A percentile compares a stretch with the other conserved stretches of the same genome.
phyloP scores from a whole-genome alignment of 2,797 vertebrate genomes.

The Percopsis omiscomaycus region DNA sequence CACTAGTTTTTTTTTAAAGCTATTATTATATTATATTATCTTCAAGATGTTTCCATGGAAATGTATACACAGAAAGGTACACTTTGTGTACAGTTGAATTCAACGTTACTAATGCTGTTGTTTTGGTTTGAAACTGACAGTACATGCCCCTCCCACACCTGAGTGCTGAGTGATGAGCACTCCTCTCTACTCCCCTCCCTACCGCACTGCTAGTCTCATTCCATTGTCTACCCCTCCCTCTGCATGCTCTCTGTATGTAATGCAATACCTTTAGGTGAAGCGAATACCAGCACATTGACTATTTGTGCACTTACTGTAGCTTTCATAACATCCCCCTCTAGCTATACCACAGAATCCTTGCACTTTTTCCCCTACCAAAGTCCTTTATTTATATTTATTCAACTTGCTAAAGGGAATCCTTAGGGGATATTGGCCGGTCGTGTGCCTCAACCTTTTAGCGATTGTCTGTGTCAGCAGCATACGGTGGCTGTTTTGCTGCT shows the following conservation, averaged over 20 bases:
- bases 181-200: no score
- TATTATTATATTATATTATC: background rate
- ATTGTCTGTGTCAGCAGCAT: constrained; percentile 65
- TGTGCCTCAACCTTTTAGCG: constrained; percentile 54
- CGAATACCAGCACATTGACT: background rate
- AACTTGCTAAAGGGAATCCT: constrained; percentile 43
- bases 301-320: background rate
- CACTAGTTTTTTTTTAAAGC: background rate
- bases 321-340: constrained; percentile 23
- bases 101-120: no score
- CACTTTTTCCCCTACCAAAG: constrained; percentile 31
- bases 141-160: no score
- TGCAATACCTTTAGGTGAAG: background rate
- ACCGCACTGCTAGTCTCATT: no score
- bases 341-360: constrained; percentile 21
- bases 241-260: background rate
- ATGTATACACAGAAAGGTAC: no score
- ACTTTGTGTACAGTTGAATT: no score
- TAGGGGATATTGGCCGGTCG: constrained; percentile 46
- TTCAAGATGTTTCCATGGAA: background rate
- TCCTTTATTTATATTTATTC: constrained; percentile 34
- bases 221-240: no score
- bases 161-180: no score
- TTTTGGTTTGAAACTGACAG: no score
- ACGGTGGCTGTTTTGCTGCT: constrained; percentile 44